Base-by-base conservation (phyloP, 2,888 invertebrate genomes). In the Falcaria lacertinaria region DNA sequence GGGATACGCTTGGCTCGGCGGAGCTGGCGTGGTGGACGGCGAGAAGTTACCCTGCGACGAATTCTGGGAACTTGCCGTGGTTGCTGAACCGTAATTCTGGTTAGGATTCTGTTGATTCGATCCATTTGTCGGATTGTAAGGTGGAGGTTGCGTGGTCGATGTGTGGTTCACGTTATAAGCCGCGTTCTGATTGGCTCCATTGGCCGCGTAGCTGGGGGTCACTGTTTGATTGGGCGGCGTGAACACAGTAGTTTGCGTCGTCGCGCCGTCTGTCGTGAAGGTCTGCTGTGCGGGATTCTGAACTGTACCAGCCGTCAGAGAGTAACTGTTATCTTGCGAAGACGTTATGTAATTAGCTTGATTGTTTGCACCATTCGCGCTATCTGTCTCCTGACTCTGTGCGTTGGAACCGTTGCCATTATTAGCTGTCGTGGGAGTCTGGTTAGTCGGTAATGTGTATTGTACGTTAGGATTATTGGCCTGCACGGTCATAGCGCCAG, bases 261-360 rank as follows among this genome's bases (percentile, higher is more conserved):
- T 55, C 8, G 73, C 60, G 1, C 71, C 76, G 4, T 86, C 86
- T 0, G 73, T 51, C 0, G 77, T 45, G 40, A 80, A 85, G 17
- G 50, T 75, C 46, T 80, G 80, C 32, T 81, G 78, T 4, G 50
- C 48, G 1, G 48, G 50, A 45, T 64, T 81, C 42, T 74, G 80
- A 8, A 69, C 73, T 1, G 69, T 64, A 0, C 60, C 57, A 1
- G 64, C 67, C 0, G 80, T 48, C 32, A 80, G 56, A 0, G 79
- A 45, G 41, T 84, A 87, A 1, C 63, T 67, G 15, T 66, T 75
- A 14, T 88, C 88, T 57, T 88, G 88, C 1, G 87, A 81, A 1
- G 85, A 84, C 0, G 87, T 79, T n/a, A 88, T 87, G 50, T 85
- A 88, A 48, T 80, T 83, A 0, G 83, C 65, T 55, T 87, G 88